phyloP scores from a whole-genome alignment of 2,113 vertebrate genomes.

The Pontoporia blainvillei region DNA sequence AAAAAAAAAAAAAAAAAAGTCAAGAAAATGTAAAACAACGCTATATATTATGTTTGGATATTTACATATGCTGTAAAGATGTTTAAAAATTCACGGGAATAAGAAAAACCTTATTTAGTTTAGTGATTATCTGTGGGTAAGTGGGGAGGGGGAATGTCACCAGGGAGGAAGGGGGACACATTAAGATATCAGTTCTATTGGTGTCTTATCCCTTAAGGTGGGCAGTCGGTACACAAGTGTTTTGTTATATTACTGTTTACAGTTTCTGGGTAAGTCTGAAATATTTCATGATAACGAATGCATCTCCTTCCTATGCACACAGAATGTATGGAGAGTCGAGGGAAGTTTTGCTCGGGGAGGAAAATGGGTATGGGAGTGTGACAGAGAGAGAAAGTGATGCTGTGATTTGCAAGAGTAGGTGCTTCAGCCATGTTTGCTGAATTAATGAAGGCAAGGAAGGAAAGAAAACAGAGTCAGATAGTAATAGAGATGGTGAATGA shows the following conservation, averaged over 20 bases:
- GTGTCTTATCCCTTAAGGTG: background rate
- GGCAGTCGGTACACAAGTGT: background rate
- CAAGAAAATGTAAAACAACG: background rate
- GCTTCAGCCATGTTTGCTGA: slow-evolving; percentile 5
- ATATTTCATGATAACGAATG: background rate
- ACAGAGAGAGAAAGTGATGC: background rate
- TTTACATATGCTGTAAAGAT: background rate
- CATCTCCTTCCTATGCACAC: background rate
- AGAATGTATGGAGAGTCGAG: background rate
- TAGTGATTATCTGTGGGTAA: background rate
- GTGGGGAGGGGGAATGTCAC: background rate
- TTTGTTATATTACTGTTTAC: background rate
- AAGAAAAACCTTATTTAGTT: slow-evolving; percentile 18
- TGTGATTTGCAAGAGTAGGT: background rate
- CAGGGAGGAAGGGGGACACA: background rate
- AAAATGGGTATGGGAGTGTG: background rate
- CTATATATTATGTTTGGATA: background rate
- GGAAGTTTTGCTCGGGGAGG: background rate
- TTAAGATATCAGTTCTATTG: background rate
- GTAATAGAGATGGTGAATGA: slow-evolving; percentile 29
- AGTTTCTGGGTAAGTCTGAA: background rate
- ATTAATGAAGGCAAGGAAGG: background rate
- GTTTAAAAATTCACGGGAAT: background rate
- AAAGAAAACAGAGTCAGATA: slow-evolving; percentile 24
- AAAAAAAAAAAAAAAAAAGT: background rate